A percentile compares a stretch with the other conserved stretches of the same genome.
Conservation (phyloP, 2,113 vertebrate species). For the Petrocephalus microphthalmus region DNA sequence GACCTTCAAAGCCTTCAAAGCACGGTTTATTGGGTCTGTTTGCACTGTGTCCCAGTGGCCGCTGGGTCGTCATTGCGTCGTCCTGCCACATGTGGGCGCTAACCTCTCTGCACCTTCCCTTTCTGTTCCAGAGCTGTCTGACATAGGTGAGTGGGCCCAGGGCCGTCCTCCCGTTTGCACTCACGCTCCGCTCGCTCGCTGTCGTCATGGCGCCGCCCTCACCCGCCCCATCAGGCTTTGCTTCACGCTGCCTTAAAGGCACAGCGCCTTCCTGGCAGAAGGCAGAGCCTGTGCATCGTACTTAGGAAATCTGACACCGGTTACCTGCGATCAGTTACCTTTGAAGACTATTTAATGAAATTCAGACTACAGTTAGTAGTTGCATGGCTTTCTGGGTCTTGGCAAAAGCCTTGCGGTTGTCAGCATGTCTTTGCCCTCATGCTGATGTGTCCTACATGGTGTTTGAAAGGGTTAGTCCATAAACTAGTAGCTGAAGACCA, state of each 20-base stretch:
- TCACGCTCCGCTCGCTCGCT: not conserved
- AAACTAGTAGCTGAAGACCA: not conserved
- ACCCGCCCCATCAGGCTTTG: not conserved
- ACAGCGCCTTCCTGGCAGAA: not conserved
- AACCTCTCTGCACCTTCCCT: slow-evolving; percentile 54
- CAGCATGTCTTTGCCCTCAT: not conserved
- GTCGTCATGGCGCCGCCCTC: not conserved
- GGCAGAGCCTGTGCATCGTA: not conserved
- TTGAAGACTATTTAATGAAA: not conserved
- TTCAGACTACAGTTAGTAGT: not conserved
- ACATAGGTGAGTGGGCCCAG: slow-evolving; percentile 66
- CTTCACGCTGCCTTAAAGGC: not conserved
- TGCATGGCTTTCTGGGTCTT: not conserved
- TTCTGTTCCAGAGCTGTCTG: slow-evolving; percentile 70
- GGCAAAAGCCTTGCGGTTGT: not conserved
- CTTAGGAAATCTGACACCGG: not conserved
- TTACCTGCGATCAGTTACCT: not conserved
- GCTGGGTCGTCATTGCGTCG: slow-evolving; percentile 16
- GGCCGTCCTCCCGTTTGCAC: slow-evolving; percentile 22
- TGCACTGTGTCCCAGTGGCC: not conserved
- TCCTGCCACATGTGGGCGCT: slow-evolving; percentile 30
- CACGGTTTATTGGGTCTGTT: not conserved
- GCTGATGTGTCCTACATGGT: not conserved
- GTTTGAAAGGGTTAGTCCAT: not conserved
- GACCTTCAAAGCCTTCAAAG: not conserved